Percentiles rank a stretch among this genome's conserved stretches.
Evolutionary conservation across 2,113 vertebrate genomes (phyloP).

Genomic region (Pontoporia blainvillei): DNA sequence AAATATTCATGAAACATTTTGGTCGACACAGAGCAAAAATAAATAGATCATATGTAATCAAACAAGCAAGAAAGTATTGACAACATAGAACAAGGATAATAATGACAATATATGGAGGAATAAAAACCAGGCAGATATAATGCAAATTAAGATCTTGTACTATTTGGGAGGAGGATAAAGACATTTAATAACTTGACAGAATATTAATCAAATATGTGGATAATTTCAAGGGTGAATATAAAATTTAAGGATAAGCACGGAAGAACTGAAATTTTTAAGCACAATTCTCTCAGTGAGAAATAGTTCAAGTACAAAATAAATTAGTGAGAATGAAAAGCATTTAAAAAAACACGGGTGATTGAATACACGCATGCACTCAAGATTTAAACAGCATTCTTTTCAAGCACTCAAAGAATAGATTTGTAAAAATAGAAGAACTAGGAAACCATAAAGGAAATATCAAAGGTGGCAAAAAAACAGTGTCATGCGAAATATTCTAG

Average conservation of each 20-base stretch:
- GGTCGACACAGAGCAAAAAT: not conserved
- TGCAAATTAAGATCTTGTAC: not conserved
- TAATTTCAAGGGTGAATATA: not conserved
- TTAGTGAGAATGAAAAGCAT: not conserved
- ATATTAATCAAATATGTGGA: not conserved
- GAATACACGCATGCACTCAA: not conserved
- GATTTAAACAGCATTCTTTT: not conserved
- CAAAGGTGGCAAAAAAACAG: not conserved
- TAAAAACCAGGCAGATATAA: not conserved
- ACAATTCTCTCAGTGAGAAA: not conserved
- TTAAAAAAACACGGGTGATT: not conserved
- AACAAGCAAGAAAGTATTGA: not conserved
- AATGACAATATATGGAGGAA: not conserved
- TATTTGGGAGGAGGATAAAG: not conserved
- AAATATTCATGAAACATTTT: not conserved
- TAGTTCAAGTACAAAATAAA: not conserved
- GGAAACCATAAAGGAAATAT: not conserved
- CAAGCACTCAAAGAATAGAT: not conserved
- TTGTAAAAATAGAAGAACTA: not conserved
- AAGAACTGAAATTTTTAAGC: not conserved
- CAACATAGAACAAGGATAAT: not conserved
- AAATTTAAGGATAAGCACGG: not conserved
- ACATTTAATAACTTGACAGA: not conserved
- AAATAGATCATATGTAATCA: not conserved
- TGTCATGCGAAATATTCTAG: not conserved